phyloP scores from a whole-genome alignment of 2,888 invertebrate genomes.

The Omphaloscelis lunosa region DNA sequence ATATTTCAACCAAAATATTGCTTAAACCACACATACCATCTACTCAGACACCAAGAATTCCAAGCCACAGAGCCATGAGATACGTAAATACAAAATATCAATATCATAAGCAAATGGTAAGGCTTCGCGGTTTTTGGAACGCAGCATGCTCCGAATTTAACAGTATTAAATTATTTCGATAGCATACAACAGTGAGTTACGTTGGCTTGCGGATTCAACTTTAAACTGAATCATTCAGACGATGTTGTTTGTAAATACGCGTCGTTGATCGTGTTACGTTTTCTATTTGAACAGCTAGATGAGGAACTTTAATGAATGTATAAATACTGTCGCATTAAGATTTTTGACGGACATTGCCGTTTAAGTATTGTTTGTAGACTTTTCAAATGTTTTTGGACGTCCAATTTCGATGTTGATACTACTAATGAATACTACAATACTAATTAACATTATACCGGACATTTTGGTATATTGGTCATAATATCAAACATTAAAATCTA shows the following conservation, averaged over 20 bases:
- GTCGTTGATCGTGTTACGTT: constrained; percentile 4
- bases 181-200: constrained; percentile 71
- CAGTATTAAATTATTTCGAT: constrained; percentile 82
- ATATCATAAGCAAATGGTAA: constrained; percentile 66
- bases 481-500: neutral
- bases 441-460: too few relatives aligned
- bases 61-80: constrained; percentile 6
- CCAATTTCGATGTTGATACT: too few relatives aligned
- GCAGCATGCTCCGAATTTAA: constrained; percentile 74
- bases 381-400: too few relatives aligned
- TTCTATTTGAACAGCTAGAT: neutral
- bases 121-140: constrained; percentile 73
- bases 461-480: too few relatives aligned
- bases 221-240: constrained; percentile 59
- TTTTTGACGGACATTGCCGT: neutral
- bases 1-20: neutral
- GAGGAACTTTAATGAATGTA: too few relatives aligned
- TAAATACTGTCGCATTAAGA: too few relatives aligned
- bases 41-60: constrained; percentile 13
- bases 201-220: constrained; percentile 62
- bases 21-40: neutral
- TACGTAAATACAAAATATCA: constrained; percentile 42
- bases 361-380: too few relatives aligned
- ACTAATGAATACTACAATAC: too few relatives aligned
- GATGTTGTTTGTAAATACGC: constrained; percentile 47